Evolutionary conservation across 2,888 invertebrate genomes (phyloP).

Genomic region (Acrobeloides nanus): DNA sequence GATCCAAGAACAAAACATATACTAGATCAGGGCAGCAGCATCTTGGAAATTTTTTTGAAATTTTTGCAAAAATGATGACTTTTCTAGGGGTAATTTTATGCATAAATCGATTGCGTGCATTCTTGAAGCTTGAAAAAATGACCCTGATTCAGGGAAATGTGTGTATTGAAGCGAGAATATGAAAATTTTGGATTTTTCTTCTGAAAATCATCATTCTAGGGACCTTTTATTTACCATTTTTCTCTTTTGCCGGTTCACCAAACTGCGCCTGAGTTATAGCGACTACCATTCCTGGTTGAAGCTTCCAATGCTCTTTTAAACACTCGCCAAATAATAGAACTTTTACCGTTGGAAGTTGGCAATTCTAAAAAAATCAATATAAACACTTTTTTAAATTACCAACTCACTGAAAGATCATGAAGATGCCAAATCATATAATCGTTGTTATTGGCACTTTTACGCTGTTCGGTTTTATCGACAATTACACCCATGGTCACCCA

Average conservation of each 20-base stretch:
- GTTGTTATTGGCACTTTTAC: conserved; percentile 43
- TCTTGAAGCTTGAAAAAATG: too few species aligned
- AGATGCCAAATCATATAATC: conserved; percentile 50
- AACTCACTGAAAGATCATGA: conserved; percentile 36
- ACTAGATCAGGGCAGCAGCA: too few species aligned
- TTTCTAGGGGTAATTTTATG: too few species aligned
- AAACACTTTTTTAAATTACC: not conserved
- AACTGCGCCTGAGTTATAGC: conserved; percentile 23
- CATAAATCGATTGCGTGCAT: too few species aligned
- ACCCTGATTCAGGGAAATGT: too few species aligned
- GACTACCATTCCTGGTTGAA: conserved; percentile 24
- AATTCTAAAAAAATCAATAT: conserved; percentile 7
- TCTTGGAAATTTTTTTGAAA: too few species aligned
- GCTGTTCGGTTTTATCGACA: conserved; percentile 44
- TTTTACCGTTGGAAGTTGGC: conserved; percentile 23
- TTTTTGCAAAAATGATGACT: too few species aligned
- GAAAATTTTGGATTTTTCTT: too few species aligned
- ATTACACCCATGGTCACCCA: conserved; percentile 58
- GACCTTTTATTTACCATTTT: conserved; percentile 4
- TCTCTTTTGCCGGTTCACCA: conserved; percentile 11
- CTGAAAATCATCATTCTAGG: too few species aligned
- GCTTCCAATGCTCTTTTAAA: conserved; percentile 46
- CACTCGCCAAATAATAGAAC: conserved; percentile 47
- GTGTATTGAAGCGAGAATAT: too few species aligned
- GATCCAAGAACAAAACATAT: too few species aligned